A percentile compares a stretch with the other conserved stretches of the same genome.
These are phyloP conservation scores for Esox niger DNA, from an alignment of 2,113 vertebrate genomes.

Conservation along the genomic window DNA sequence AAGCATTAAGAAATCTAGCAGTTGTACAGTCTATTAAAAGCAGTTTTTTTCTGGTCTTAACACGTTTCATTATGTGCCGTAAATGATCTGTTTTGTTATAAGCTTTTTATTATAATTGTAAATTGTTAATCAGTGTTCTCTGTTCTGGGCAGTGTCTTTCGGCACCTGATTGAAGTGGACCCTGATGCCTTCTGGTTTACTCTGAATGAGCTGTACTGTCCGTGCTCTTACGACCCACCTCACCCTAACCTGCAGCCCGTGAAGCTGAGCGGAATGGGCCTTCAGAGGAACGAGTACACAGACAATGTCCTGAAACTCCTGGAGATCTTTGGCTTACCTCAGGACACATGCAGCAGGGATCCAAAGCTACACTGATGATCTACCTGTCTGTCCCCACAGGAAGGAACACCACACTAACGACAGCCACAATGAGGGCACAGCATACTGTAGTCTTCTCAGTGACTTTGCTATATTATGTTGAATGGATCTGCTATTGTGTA, in stretches of 20 bases:
- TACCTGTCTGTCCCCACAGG: not conserved
- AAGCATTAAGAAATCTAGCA: not conserved
- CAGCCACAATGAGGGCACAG: not conserved
- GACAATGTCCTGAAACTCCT: constrained; percentile 82
- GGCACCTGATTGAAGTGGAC: constrained; percentile 79
- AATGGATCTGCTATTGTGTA: no score
- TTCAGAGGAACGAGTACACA: constrained; percentile 64
- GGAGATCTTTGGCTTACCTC: constrained; percentile 52
- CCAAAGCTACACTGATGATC: constrained; percentile 1
- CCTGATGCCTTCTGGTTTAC: constrained; percentile 84
- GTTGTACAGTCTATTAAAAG: not conserved
- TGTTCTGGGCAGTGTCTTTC: constrained; percentile 77
- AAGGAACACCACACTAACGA: not conserved
- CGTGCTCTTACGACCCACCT: constrained; percentile 58
- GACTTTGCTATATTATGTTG: not conserved
- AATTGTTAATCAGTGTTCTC: not conserved
- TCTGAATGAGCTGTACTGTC: constrained; percentile 79
- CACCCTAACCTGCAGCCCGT: constrained; percentile 75
- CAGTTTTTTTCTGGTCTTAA: no score
- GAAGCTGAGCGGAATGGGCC: constrained; percentile 56
- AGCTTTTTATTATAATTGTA: no score
- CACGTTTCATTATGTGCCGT: not conserved
- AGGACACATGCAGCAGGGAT: not conserved
- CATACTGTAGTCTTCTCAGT: not conserved
- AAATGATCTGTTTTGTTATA: not conserved